Evolutionary conservation across 2,113 vertebrate genomes (phyloP).

Genomic region (Stegostoma tigrinum): DNA sequence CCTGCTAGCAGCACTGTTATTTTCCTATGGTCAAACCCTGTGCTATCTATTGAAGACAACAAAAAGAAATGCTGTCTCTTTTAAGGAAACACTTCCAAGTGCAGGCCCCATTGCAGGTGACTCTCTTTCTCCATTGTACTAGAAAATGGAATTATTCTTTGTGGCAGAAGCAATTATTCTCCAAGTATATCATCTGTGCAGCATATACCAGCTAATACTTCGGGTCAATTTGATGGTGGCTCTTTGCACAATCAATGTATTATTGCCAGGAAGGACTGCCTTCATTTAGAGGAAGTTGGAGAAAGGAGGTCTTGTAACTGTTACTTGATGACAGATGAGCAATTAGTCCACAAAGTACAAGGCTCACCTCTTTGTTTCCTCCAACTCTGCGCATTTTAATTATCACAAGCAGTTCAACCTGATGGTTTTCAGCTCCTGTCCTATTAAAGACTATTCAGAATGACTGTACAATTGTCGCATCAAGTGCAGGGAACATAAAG

Average conservation of each 20-base stretch:
- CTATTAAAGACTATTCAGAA: constrained; percentile 81
- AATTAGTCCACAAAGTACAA: constrained; percentile 8
- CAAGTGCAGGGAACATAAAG: constrained; percentile 79
- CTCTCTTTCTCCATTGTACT: neutral
- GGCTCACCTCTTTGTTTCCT: constrained; percentile 25
- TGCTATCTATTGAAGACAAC: neutral
- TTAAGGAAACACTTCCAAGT: constrained; percentile 9
- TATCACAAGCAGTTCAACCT: constrained; percentile 42
- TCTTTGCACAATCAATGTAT: neutral
- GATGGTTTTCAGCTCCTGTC: constrained; percentile 72
- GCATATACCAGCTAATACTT: neutral
- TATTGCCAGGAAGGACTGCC: neutral
- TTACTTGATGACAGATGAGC: constrained; percentile 24
- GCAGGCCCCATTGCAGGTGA: constrained; percentile 2
- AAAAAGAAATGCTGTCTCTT: neutral
- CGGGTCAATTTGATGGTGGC: neutral
- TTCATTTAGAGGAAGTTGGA: constrained; percentile 18
- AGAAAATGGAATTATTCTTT: constrained; percentile 27
- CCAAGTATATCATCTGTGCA: constrained; percentile 9
- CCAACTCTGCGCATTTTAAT: constrained; percentile 30
- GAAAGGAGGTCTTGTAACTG: constrained; percentile 32
- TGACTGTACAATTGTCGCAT: constrained; percentile 83
- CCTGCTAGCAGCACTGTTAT: neutral
- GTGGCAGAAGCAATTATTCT: constrained; percentile 34
- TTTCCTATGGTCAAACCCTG: neutral